Conservation (phyloP, 2,888 invertebrate species). For the Caenorhabditis angaria region DNA sequence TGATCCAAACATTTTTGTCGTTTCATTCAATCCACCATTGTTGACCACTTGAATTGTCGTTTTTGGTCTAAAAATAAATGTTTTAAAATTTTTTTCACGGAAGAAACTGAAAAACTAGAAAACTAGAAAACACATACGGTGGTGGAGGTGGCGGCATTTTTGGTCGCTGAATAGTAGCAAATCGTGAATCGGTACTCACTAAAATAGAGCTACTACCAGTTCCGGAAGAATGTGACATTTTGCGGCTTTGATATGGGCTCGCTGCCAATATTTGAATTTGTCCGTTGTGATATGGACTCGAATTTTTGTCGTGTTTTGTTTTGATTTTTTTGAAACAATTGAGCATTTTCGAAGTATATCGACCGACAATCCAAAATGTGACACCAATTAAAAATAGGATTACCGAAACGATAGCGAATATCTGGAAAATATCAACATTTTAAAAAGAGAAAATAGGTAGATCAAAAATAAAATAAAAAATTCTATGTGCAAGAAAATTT, state of each 20-base stretch:
- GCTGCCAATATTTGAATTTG: slow-evolving; percentile 41
- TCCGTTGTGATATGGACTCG: slow-evolving; percentile 39
- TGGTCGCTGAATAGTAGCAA: slow-evolving; percentile 51
- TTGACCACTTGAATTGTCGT: slow-evolving; percentile 41
- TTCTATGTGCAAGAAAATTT: background rate
- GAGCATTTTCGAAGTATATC: slow-evolving; percentile 34
- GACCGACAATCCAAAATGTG: slow-evolving; percentile 16
- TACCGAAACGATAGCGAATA: slow-evolving; percentile 26
- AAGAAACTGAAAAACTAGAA: too few relatives aligned
- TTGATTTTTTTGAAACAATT: slow-evolving; percentile 45
- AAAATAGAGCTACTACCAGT: slow-evolving; percentile 37
- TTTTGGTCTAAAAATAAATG: slow-evolving; percentile 35
- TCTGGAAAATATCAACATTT: slow-evolving; percentile 33
- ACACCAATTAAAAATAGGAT: slow-evolving; percentile 15
- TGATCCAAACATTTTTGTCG: slow-evolving; percentile 23
- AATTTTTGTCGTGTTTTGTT: slow-evolving; percentile 24
- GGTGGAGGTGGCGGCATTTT: slow-evolving; percentile 52
- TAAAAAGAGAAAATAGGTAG: too few relatives aligned
- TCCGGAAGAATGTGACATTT: slow-evolving; percentile 36
- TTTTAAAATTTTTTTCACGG: slow-evolving; percentile 6
- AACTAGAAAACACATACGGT: background rate
- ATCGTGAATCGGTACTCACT: slow-evolving; percentile 45
- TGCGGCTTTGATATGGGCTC: slow-evolving; percentile 39
- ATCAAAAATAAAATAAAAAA: too few relatives aligned
- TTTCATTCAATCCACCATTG: slow-evolving; percentile 20